A percentile compares a stretch with the other conserved stretches of the same genome.
These are phyloP conservation scores for Hypolimnas misippus DNA, from an alignment of 2,888 invertebrate genomes.

Conservation along the genomic window DNA sequence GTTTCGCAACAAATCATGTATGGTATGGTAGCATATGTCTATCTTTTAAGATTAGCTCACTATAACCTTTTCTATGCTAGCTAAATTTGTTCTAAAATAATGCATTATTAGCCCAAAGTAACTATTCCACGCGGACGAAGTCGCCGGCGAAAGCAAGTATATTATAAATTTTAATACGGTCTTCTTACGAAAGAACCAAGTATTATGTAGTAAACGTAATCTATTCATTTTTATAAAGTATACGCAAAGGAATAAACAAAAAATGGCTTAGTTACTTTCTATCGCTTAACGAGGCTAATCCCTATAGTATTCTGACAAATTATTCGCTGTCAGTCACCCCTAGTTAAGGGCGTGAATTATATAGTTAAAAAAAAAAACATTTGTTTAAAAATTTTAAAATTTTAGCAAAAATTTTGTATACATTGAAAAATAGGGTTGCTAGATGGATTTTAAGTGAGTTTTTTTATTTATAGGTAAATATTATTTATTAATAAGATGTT, in stretches of 20 bases:
- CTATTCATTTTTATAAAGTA: slow-evolving; percentile 6
- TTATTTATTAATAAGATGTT: too few species aligned
- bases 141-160: too few species aligned
- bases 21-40: too few species aligned
- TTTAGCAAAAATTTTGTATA: slow-evolving; percentile 20
- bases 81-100: too few species aligned
- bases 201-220: too few species aligned
- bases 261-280: slow-evolving; percentile 68
- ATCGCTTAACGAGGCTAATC: slow-evolving; percentile 71
- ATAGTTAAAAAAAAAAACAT: slow-evolving; percentile 29
- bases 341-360: slow-evolving; percentile 29
- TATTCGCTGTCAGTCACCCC: slow-evolving; percentile 45
- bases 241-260: slow-evolving; percentile 43
- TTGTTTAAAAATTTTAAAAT: slow-evolving; percentile 23
- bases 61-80: too few species aligned
- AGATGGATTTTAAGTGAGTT: not conserved
- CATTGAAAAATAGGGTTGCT: slow-evolving; percentile 25
- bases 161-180: too few species aligned
- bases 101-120: too few species aligned
- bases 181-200: too few species aligned
- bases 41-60: too few species aligned
- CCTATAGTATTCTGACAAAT: slow-evolving; percentile 64
- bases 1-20: too few species aligned
- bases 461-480: slow-evolving; percentile 12
- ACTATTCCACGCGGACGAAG: too few species aligned